Evolutionary conservation across 2,113 vertebrate species (phyloP), one percentile per base, ranked within the genome.

Genomic region (Artemisiospiza belli): DNA sequence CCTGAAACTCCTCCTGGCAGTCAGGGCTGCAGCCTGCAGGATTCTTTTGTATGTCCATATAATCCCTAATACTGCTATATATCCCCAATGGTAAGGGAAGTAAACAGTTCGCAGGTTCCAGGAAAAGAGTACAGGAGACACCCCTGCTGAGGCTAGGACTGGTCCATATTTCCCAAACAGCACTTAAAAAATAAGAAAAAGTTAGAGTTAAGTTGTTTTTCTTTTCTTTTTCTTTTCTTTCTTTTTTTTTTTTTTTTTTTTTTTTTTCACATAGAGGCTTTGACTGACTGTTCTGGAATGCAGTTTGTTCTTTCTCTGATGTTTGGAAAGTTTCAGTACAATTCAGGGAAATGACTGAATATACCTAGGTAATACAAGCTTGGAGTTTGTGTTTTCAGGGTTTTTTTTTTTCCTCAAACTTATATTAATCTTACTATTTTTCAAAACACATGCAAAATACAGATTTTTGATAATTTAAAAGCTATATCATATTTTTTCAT

Each of bases 291-390:
- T 83, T 93, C 79, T 87, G 20, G 64, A 84, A 91, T 39, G 39
- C 24, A 30, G 31, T 70, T 91, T 92, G 58, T 62, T 80, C 82
- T 83, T 76, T 87, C 75, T 54, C 21, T 54, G 69, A 57, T 79
- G 61, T 85, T 96, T 90, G 62, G 72, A 88, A 73, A 86, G 77
- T 62, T 74, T 66, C 74, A 51, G 77, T 77, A 93, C 83, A 94
- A 86, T 92, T 83, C 89, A 93, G 83, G 86, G 83, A 94, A 97
- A 92, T 92, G 41, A 76, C 58, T 91, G 68, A 93, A 76, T 64
- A 61, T 78, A 68, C 55, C 58, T 58, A 88, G 33, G 82, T 66
- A 93, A 92, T 54, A 55, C 33, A 81, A 70, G 39, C 43, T 66
- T 86, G 46, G 37, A 90, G 33, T 68, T 87, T 0, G 0, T 72